These are phyloP conservation scores for Gymnarchus niloticus DNA, from an alignment of 2,113 vertebrate genomes.

Conservation along the genomic window DNA sequence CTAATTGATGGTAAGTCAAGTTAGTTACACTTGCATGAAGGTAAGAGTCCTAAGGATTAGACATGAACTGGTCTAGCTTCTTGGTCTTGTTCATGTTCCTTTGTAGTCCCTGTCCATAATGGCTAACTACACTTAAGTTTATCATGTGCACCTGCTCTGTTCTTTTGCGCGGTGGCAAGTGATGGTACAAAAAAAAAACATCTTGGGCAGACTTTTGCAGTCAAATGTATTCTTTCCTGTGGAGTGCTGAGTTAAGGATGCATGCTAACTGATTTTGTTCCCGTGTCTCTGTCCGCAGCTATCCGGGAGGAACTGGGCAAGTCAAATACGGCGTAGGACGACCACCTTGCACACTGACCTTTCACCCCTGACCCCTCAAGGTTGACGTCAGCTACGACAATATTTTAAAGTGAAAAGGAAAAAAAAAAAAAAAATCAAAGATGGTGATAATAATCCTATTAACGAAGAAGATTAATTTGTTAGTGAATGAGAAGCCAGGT, in stretches of 20 bases:
- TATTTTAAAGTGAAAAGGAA: constrained; percentile 31
- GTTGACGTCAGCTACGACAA: constrained; percentile 56
- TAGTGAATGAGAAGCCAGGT: constrained; percentile 51
- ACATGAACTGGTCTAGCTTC: background rate
- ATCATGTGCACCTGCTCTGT: no score
- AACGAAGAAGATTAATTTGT: constrained; percentile 54
- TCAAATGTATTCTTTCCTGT: background rate
- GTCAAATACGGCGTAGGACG: constrained; percentile 82
- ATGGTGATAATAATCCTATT: constrained; percentile 40
- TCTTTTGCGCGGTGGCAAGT: no score
- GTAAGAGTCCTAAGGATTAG: no score
- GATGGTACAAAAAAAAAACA: no score
- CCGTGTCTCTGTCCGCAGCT: constrained; percentile 61
- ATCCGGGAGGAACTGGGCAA: constrained; percentile 96
- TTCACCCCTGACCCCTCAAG: constrained; percentile 59
- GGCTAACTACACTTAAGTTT: no score
- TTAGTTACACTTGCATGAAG: background rate
- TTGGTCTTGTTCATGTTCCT: background rate
- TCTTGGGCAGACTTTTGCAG: no score
- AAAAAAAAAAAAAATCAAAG: constrained; percentile 41
- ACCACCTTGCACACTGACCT: constrained; percentile 52
- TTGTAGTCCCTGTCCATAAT: no score
- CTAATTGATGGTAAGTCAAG: constrained; percentile 88
- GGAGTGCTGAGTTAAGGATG: background rate
- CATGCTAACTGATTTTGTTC: background rate